phyloP scores from a whole-genome alignment of 2,113 vertebrate species.

The Corythaixoides concolor region DNA sequence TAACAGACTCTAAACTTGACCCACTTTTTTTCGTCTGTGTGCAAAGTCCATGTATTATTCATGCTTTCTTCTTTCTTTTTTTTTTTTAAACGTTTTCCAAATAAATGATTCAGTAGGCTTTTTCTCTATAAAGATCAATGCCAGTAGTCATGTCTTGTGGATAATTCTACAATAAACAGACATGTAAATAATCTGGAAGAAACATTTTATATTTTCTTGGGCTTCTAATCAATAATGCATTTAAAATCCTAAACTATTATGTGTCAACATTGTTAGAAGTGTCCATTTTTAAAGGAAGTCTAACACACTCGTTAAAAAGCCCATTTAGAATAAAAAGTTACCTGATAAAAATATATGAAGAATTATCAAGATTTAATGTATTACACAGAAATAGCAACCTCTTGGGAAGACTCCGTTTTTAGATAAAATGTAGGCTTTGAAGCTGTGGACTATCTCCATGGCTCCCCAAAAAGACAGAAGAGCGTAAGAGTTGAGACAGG shows the following conservation, averaged over 20 bases:
- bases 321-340: background rate
- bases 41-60: background rate
- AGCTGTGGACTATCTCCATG: background rate
- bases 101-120: background rate
- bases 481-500: background rate
- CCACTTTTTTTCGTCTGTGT: background rate
- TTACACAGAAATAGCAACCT: background rate
- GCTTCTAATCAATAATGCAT: background rate
- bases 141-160: background rate
- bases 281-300: background rate
- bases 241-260: background rate
- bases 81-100: background rate
- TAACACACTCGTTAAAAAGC: background rate
- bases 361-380: background rate
- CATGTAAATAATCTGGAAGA: background rate
- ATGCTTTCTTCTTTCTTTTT: background rate
- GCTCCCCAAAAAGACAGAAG: background rate
- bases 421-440: background rate
- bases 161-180: background rate
- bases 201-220: background rate
- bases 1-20: conserved; percentile 2
- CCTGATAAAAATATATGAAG: background rate
- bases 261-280: background rate
- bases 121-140: background rate
- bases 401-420: background rate